Evolutionary conservation across 64 coral and sea anemone genomes (phyloP), one percentile per base, ranked within the genome.

Genomic region (Montipora efflorescens): DNA sequence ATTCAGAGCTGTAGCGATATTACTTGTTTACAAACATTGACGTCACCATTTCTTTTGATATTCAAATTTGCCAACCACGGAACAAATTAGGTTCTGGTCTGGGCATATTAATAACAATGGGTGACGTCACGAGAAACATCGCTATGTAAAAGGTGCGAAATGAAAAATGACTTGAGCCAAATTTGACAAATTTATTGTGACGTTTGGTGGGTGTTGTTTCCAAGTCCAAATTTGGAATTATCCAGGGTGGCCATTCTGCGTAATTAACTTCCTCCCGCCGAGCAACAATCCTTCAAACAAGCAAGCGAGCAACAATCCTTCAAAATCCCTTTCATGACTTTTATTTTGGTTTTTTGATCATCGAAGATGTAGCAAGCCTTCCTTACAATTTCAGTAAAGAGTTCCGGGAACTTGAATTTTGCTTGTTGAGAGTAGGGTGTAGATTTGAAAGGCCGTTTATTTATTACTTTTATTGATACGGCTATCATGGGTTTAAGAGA

Each of bases 401-500:
- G 87, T 93, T 93, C 79, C 7, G 43, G 58, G 45, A 6, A 23
- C 44, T 53, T 19, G 48, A 79, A 47, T 46, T 79, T 57, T 87
- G 50, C 57, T 52, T 5, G 74, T 45, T 45, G 11, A 76, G 16
- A 79, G 46, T 67, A 81, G 77, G 74, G 78, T 76, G 89, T 85
- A 36, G 59, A 92, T 92, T 95, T 92, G 90, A 91, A 79, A 81
- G 88, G 81, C 79, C 75, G 78, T 90, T 68, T 88, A 96, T 88
- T 93, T 90, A n/a, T n/a, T n/a, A n/a, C n/a, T n/a, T n/a, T n/a
- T n/a, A 92, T 82, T 87, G 80, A 81, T 93, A 72, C 75, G 50
- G 89, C 83, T 91, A 99, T 28, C 25, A 28, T 99, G 97, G 97
- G 97, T 51, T 96, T 95, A 84, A 99, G 94, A 75, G 97, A 99